These are phyloP conservation scores for Limenitis arthemis DNA, from an alignment of 2,888 invertebrate genomes.

Conservation along the genomic window DNA sequence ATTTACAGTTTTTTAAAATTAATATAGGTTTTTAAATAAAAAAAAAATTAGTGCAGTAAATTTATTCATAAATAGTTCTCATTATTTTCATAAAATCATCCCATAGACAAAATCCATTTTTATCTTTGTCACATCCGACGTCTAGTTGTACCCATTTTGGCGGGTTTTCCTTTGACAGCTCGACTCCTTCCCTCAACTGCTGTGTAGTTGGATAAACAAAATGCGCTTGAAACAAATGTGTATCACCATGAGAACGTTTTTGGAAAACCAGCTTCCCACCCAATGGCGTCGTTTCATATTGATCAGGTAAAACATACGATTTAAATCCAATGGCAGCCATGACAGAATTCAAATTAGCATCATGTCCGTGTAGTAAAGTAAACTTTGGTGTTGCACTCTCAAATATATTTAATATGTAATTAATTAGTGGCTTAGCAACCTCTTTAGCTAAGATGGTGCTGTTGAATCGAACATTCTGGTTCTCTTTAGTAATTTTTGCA, in stretches of 20 bases:
- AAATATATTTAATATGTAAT: slow-evolving; percentile 36
- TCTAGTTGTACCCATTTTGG: slow-evolving; percentile 37
- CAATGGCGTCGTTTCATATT: slow-evolving; percentile 46
- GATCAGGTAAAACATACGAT: slow-evolving; percentile 35
- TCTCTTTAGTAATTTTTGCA: slow-evolving; percentile 34
- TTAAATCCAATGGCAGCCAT: slow-evolving; percentile 39
- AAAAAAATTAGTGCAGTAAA: too few relatives aligned
- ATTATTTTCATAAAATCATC: slow-evolving; percentile 31
- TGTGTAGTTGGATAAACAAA: slow-evolving; percentile 42
- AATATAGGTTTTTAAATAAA: too few relatives aligned
- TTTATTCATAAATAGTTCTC: background rate
- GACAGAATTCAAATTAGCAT: slow-evolving; percentile 45
- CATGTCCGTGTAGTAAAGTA: slow-evolving; percentile 47
- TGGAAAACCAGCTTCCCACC: slow-evolving; percentile 56
- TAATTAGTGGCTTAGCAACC: slow-evolving; percentile 36
- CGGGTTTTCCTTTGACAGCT: slow-evolving; percentile 33
- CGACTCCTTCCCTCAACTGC: slow-evolving; percentile 38
- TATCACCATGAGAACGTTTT: slow-evolving; percentile 41
- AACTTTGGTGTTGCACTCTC: slow-evolving; percentile 32
- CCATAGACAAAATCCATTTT: slow-evolving; percentile 45
- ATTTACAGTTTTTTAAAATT: too few relatives aligned
- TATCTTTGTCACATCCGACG: slow-evolving; percentile 32
- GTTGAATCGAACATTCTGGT: slow-evolving; percentile 47
- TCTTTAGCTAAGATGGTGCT: slow-evolving; percentile 35
- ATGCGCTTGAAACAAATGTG: slow-evolving; percentile 42